A percentile compares a stretch with the other conserved stretches of the same genome.
phyloP scores from a whole-genome alignment of 2,797 vertebrate genomes.

The Okamejei kenojei region DNA sequence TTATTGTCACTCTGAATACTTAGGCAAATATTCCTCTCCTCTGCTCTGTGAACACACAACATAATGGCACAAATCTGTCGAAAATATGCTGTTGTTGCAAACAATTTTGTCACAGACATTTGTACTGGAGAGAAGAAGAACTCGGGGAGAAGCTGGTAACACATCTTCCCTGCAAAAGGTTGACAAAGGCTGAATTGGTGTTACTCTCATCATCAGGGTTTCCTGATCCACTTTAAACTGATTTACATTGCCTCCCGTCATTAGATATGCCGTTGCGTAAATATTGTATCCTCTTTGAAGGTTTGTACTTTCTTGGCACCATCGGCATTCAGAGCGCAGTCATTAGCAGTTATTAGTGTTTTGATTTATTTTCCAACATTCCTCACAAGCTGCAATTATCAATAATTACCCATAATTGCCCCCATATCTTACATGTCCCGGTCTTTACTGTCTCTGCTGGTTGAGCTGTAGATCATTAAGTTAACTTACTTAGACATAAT shows the following conservation, averaged over 20 bases:
- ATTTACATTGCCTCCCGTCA: not conserved
- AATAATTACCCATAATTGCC: not conserved
- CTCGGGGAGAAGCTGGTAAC: not conserved
- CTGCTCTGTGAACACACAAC: not conserved
- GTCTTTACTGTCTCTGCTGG: not conserved
- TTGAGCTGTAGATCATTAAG: not conserved
- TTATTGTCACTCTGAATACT: not conserved
- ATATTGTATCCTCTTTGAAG: not conserved
- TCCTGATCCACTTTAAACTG: not conserved
- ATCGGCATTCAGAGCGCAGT: not conserved
- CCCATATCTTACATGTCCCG: not conserved
- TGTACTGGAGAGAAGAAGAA: not conserved
- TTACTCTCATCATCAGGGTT: not conserved
- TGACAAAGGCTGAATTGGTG: not conserved
- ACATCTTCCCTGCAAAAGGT: not conserved
- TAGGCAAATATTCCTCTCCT: not conserved
- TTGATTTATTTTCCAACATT: not conserved
- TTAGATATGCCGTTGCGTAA: not conserved
- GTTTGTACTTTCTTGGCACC: not conserved
- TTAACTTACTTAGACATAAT: not conserved
- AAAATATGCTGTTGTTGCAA: not conserved
- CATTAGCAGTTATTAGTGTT: not conserved
- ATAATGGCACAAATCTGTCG: not conserved
- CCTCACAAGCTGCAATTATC: not conserved
- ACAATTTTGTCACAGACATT: not conserved